phyloP scores from a whole-genome alignment of 2,113 vertebrate species.

The Ptyas mucosa region DNA sequence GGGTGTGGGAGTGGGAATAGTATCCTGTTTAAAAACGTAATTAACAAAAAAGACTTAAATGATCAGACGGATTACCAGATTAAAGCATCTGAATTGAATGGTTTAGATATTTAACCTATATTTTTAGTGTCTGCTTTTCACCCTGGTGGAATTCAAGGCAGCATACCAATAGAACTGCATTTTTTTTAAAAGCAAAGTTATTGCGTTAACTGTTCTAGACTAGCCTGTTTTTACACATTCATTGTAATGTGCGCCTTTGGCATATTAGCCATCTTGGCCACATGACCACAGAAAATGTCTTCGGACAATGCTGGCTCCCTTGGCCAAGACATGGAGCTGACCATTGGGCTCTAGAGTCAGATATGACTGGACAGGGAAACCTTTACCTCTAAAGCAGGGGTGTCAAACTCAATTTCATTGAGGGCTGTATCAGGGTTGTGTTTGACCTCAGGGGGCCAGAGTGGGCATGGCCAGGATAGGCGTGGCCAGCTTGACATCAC shows the following conservation, averaged over 20 bases:
- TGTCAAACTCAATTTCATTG: no score
- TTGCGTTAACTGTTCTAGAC: background rate
- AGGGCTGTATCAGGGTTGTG: no score
- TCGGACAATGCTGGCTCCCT: background rate
- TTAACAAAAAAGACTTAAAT: background rate
- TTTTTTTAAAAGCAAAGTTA: background rate
- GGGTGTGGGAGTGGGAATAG: fast-evolving
- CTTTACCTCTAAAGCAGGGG: background rate
- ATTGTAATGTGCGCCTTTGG: no score
- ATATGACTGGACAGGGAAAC: background rate
- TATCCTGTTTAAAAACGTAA: background rate
- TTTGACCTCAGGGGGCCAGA: no score
- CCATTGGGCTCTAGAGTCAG: background rate
- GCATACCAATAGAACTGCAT: background rate
- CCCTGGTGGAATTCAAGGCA: background rate
- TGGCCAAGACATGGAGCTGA: background rate
- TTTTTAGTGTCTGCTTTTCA: background rate
- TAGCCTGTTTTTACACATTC: background rate
- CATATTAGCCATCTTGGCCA: background rate
- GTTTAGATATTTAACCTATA: background rate
- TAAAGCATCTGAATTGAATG: background rate
- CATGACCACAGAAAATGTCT: background rate
- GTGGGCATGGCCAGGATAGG: no score
- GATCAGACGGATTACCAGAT: background rate
- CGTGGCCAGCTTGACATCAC: no score